phyloP scores from a whole-genome alignment of 2,113 vertebrate species.

The Lontra canadensis region DNA sequence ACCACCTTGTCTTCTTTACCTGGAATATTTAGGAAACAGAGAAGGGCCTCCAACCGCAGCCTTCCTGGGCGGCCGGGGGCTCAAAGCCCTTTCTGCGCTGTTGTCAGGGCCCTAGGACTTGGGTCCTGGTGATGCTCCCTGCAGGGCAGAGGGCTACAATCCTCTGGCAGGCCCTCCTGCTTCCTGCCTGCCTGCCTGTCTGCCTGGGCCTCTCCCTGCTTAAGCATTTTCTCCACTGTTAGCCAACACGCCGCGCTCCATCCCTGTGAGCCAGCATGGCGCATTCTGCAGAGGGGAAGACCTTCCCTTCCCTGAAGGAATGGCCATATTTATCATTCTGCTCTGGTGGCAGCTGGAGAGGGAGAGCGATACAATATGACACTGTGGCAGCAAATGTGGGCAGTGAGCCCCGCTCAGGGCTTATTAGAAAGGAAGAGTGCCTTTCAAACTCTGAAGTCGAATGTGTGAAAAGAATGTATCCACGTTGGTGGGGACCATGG shows the following conservation, averaged over 20 bases:
- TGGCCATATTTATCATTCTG: slow-evolving; percentile 64
- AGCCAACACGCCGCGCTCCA: slow-evolving; percentile 78
- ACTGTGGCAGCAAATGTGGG: not conserved
- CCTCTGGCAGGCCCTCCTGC: not conserved
- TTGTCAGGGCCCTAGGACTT: accelerated
- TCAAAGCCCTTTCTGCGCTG: not conserved
- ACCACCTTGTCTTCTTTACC: slow-evolving; percentile 20
- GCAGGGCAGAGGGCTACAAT: slow-evolving; percentile 15
- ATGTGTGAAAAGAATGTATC: not conserved
- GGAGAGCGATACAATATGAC: slow-evolving; percentile 22
- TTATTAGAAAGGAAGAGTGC: not conserved
- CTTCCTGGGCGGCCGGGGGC: not conserved
- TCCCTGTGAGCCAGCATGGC: slow-evolving; percentile 78
- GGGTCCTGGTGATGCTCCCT: not conserved
- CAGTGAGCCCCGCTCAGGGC: not conserved
- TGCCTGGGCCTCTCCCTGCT: slow-evolving; percentile 47
- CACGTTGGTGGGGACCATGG: accelerated
- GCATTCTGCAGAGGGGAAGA: slow-evolving; percentile 72
- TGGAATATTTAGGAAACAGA: slow-evolving; percentile 7
- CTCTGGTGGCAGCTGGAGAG: slow-evolving; percentile 20
- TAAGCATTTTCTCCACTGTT: slow-evolving; percentile 78
- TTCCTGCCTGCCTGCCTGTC: not conserved
- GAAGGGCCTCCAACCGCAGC: not conserved
- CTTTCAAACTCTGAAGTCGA: slow-evolving; percentile 21
- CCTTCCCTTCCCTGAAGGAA: slow-evolving; percentile 57